Percentiles rank a stretch among this genome's conserved stretches.
phyloP scores from a whole-genome alignment of 2,797 vertebrate genomes.

The Lophotriccus pileatus region DNA sequence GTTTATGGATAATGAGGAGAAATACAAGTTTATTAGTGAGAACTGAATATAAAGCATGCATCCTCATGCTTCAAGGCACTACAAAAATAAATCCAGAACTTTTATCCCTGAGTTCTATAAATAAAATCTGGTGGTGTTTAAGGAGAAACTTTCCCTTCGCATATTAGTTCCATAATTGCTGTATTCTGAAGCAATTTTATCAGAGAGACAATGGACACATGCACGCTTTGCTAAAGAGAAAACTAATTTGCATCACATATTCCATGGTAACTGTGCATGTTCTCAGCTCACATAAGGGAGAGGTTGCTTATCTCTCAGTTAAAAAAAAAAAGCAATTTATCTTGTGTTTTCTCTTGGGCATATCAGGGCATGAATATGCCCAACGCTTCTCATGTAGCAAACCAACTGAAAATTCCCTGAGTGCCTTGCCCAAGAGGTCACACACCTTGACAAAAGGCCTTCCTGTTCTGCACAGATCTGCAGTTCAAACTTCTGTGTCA shows the following conservation, averaged over 20 bases:
- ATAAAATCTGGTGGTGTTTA: neutral
- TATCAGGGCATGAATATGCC: neutral
- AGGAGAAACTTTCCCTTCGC: neutral
- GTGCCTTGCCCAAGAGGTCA: neutral
- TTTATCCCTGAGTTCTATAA: neutral
- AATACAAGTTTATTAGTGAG: neutral
- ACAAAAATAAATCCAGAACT: neutral
- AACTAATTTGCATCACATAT: neutral
- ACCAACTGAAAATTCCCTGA: neutral
- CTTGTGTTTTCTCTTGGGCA: neutral
- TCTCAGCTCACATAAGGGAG: neutral
- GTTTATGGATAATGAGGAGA: neutral
- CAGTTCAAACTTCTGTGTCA: neutral
- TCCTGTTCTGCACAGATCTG: neutral
- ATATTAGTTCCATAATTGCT: neutral
- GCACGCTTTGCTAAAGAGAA: neutral
- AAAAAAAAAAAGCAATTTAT: neutral
- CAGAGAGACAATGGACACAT: neutral
- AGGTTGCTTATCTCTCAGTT: neutral
- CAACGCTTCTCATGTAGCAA: neutral
- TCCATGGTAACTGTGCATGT: neutral
- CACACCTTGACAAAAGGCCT: rapidly evolving
- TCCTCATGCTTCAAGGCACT: neutral
- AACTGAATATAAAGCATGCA: neutral
- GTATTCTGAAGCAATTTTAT: neutral